Base-by-base conservation (phyloP, 2,888 invertebrate genomes). In the Lycocerus yunnanus region DNA sequence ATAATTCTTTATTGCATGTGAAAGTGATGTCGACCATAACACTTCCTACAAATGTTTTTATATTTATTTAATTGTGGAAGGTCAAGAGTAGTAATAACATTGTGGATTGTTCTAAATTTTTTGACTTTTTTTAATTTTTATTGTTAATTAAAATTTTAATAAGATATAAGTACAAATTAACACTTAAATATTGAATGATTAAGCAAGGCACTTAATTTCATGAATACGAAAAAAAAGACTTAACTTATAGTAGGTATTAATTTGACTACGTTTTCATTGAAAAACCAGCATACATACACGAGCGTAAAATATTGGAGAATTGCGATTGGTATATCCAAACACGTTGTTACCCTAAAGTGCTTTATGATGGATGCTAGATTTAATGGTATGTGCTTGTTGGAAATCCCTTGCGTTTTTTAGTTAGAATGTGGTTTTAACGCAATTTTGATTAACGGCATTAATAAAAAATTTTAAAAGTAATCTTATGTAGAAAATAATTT, bases 321-420 rank as follows among this genome's bases (percentile, higher is more conserved):
- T 43, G 43, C 43, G n/a, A 43, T 43, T 43, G n/a, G 43, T 43
- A 43, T n/a, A 43, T 43, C 43, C n/a, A 43, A 43, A 6, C 43
- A 20, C 16, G 61, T 63, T 63, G 61, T 63, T 63, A 58, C 60
- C 61, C 71, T 74, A 71, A 69, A 75, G 66, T 69, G 66, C 69
- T 71, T 75, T 77, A 78, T 80, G 80, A 80, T 80, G 79, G 79
- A 80, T 80, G 79, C 74, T 72, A 70, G 72, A 68, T 73, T 68
- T 80, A 79, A 80, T 80, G 79, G 79, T 72, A 71, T 71, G 67
- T 70, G 74, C 61, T 68, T 68, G 67, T 65, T 20, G 75, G 58
- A 70, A 73, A 71, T 77, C 72, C 72, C 74, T 18, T 18, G n/a
- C 4, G 20, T 63, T 63, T 63, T 18, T 16, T 63, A 63, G 61